Evolutionary conservation across 1,140 invertebrate species (phyloP).

Genomic region (Brachionus asplanchnoidis): DNA sequence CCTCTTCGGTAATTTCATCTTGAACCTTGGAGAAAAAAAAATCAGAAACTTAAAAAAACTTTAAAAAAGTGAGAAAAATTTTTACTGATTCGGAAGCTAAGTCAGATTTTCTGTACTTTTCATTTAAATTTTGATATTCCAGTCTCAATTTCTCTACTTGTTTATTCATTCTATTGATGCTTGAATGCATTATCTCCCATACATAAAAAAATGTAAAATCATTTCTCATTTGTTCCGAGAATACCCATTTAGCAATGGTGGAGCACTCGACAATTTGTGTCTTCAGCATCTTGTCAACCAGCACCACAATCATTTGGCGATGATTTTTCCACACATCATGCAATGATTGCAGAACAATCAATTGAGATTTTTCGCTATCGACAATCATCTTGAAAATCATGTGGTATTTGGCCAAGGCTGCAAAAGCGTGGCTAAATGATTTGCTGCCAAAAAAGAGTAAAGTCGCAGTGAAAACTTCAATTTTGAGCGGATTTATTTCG

Average conservation of each 20-base stretch:
- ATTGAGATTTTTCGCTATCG: slow-evolving; percentile 89
- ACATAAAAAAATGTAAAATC: slow-evolving; percentile 89
- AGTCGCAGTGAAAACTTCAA: slow-evolving; percentile 92
- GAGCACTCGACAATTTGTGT: slow-evolving; percentile 93
- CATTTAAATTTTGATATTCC: slow-evolving; percentile 34
- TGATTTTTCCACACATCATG: slow-evolving; percentile 89
- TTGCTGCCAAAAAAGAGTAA: slow-evolving; percentile 86
- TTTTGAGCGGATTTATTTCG: slow-evolving; percentile 74
- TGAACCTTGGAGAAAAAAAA: background rate
- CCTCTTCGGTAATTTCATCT: slow-evolving; percentile 35
- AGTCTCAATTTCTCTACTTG: slow-evolving; percentile 73
- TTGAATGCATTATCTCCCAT: slow-evolving; percentile 94
- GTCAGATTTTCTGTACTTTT: slow-evolving; percentile 9
- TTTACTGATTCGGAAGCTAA: background rate
- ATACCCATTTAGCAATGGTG: slow-evolving; percentile 95
- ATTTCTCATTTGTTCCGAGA: slow-evolving; percentile 86
- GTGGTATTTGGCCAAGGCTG: slow-evolving; percentile 86
- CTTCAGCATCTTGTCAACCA: slow-evolving; percentile 94
- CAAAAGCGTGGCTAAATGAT: slow-evolving; percentile 95
- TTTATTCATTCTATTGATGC: slow-evolving; percentile 87
- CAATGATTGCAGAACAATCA: slow-evolving; percentile 84
- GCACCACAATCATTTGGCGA: slow-evolving; percentile 87
- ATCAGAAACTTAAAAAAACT: background rate
- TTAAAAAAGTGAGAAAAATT: too few species aligned
- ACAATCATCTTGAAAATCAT: slow-evolving; percentile 85